phyloP scores from a whole-genome alignment of 2,113 vertebrate genomes.

The Pituophis catenifer region DNA sequence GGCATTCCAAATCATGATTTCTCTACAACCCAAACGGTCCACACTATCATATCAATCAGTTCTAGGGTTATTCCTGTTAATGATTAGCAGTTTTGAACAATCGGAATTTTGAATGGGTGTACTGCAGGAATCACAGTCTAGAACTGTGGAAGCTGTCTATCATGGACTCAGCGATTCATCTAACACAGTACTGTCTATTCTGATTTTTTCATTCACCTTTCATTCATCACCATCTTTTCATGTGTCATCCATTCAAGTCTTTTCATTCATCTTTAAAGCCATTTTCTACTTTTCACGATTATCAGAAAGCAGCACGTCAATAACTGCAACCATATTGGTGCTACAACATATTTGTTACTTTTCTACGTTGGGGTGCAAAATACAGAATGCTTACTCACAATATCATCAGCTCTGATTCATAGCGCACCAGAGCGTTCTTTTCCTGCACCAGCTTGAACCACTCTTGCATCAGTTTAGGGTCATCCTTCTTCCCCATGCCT shows the following conservation, averaged over 20 bases:
- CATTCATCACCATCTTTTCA: neutral
- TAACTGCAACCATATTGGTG: neutral
- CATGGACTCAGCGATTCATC: neutral
- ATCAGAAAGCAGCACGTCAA: neutral
- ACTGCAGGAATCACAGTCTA: neutral
- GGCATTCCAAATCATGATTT: neutral
- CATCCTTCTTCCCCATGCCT: constrained; percentile 99
- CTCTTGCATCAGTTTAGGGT: constrained; percentile 98
- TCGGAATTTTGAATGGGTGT: neutral
- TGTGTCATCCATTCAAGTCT: neutral
- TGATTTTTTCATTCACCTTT: neutral
- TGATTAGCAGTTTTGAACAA: neutral
- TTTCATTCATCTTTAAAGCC: neutral
- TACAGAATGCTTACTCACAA: constrained; percentile 82
- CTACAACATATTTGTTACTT: neutral
- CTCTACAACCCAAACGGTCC: neutral
- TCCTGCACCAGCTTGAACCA: constrained; percentile 99
- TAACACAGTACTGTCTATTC: neutral
- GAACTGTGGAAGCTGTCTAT: neutral
- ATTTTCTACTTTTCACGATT: too few relatives aligned
- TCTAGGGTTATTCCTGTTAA: neutral
- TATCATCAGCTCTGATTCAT: constrained; percentile 98
- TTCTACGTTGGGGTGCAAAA: neutral
- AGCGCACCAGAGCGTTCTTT: constrained; percentile 97
- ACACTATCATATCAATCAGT: too few relatives aligned